Base-by-base conservation (phyloP, 2,113 vertebrate genomes). In the Desmodus rotundus region DNA sequence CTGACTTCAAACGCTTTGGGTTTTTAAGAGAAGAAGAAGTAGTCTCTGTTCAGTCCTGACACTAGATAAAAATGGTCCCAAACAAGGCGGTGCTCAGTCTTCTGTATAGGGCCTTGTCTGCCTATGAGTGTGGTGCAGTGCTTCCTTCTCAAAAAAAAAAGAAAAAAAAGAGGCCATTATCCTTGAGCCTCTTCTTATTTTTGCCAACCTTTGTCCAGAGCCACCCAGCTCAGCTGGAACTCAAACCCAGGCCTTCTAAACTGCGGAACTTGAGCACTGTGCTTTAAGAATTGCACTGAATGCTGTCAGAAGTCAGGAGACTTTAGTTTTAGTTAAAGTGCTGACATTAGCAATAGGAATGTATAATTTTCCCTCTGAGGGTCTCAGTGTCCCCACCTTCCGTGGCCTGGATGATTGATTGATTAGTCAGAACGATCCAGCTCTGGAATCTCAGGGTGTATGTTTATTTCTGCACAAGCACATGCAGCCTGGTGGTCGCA, bases 181-280 rank as follows among this genome's bases (percentile, higher is more conserved):
- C 50, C 43, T 91, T 56, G 41, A 87, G 72, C 24, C 50, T 78
- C 61, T 6, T 19, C 45, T 90, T 70, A 67, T 73, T 83, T 76
- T 87, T 65, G 54, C 28, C 20, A 12, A 12, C 68, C 52, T 92
- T 81, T 77, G 24, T 33, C 20, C 19, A 94, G 91, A 85, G 31
- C 58, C 58, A 43, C 78, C 58, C 31, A 65, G n/a, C 47, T 67
- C 24, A 41, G 19, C 10, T 80, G 45, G 38, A 38, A 81, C 8
- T 86, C 65, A 76, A 36, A 72, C 12, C 28, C 9, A 84, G 45
- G n/a, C 83, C 72, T 97, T 95, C 52, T 87, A 45, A 95, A 80
- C 43, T 86, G 20, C 65, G 16, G 20, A 52, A 38, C 56, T 67
- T 36, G 76, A 90, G 31, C 70, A 11, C 8, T 45, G 22, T 54